Percentiles rank a stretch among this genome's conserved stretches.
Evolutionary conservation across 2,797 vertebrate genomes (phyloP).

Genomic region (Protosalanx chinensis): DNA sequence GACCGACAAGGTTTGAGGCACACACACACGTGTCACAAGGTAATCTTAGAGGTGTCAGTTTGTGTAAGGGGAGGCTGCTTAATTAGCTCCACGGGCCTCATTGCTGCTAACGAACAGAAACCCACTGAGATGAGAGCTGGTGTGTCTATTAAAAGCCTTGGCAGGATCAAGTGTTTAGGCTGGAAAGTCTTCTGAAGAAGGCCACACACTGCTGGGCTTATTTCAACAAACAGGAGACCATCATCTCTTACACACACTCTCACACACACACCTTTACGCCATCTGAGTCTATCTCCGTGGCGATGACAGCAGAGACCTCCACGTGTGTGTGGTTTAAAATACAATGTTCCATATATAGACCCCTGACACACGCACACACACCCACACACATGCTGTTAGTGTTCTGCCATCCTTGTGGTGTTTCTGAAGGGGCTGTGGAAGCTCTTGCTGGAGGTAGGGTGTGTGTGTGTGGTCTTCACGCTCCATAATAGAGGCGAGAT

Average conservation of each 20-base stretch:
- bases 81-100: too few relatives aligned
- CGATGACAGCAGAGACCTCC: background rate
- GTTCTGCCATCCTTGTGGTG: slow-evolving; percentile 41
- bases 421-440: background rate
- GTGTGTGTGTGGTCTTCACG: background rate
- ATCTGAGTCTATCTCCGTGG: background rate
- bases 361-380: background rate
- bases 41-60: too few relatives aligned
- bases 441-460: background rate
- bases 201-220: background rate
- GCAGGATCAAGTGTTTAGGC: slow-evolving; percentile 9
- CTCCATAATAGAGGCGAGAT: background rate
- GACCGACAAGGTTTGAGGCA: too few relatives aligned
- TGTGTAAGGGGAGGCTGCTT: too few relatives aligned
- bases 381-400: slow-evolving; percentile 23
- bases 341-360: slow-evolving; percentile 42
- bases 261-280: background rate
- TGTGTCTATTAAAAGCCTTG: slow-evolving; percentile 49
- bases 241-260: slow-evolving; percentile 8
- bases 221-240: slow-evolving; percentile 29
- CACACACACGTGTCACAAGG: too few relatives aligned
- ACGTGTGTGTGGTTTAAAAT: slow-evolving; percentile 23
- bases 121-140: slow-evolving; percentile 13
- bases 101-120: background rate
- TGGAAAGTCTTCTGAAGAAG: slow-evolving; percentile 10